A percentile compares a stretch with the other conserved stretches of the same genome.
These are phyloP conservation scores for Argyresthia albistria DNA, from an alignment of 2,888 invertebrate species.

Conservation along the genomic window DNA sequence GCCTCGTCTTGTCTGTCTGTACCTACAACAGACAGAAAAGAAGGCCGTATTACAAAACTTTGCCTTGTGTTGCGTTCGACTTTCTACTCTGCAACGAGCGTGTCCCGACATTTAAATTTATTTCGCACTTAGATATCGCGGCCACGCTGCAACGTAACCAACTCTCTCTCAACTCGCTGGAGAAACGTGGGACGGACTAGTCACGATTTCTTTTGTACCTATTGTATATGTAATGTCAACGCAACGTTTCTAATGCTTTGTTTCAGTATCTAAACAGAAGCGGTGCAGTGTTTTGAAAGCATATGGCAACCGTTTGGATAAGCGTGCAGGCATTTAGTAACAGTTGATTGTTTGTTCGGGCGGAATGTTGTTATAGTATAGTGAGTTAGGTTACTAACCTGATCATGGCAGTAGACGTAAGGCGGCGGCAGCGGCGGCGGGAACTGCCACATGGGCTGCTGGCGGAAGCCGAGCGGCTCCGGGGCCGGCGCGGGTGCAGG, in stretches of 20 bases:
- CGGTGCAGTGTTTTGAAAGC: no score
- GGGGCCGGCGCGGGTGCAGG: constrained; percentile 60
- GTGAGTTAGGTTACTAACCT: constrained; percentile 72
- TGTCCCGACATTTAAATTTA: constrained; percentile 68
- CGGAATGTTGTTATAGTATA: constrained; percentile 17
- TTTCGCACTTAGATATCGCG: constrained; percentile 58
- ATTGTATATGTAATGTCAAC: constrained; percentile 26
- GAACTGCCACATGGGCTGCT: constrained; percentile 87
- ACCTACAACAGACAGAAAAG: constrained; percentile 51
- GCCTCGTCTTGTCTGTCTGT: constrained; percentile 50
- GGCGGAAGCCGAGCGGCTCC: constrained; percentile 75
- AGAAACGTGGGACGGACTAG: constrained; percentile 46
- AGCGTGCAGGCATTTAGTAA: not conserved
- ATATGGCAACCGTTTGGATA: not conserved
- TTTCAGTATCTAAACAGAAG: not conserved
- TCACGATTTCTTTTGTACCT: constrained; percentile 59
- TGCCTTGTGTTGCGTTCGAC: constrained; percentile 51
- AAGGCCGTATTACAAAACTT: constrained; percentile 67
- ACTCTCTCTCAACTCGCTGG: constrained; percentile 51
- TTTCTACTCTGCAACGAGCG: constrained; percentile 60
- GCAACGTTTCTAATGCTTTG: constrained; percentile 39
- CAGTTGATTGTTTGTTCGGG: not conserved
- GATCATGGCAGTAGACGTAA: constrained; percentile 83
- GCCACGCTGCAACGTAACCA: constrained; percentile 38
- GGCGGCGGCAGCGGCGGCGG: constrained; percentile 85